Evolutionary conservation across 2,797 vertebrate genomes (phyloP).

Genomic region (Chaenodraco wilsoni): DNA sequence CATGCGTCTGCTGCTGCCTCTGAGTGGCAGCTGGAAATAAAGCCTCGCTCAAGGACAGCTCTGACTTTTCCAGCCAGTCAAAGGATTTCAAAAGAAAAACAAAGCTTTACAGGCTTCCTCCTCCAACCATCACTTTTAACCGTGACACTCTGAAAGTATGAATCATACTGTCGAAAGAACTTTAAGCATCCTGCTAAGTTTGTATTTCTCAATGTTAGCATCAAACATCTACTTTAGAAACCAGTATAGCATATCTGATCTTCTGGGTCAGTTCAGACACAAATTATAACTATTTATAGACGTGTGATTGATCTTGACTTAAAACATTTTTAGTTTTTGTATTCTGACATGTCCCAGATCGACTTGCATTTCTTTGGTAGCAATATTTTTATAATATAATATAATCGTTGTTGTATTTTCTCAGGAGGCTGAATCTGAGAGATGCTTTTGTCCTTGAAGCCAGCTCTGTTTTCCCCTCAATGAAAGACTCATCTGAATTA

Average conservation of each 20-base stretch:
- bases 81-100: constrained; percentile 30
- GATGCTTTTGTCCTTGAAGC: constrained; percentile 58
- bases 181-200: background rate
- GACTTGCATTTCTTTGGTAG: constrained; percentile 9
- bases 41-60: constrained; percentile 38
- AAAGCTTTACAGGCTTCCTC: background rate
- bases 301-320: background rate
- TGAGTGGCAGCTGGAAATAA: constrained; percentile 40
- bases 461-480: constrained; percentile 39
- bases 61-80: constrained; percentile 18
- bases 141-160: background rate
- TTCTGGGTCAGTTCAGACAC: background rate
- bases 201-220: background rate
- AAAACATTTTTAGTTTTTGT: background rate
- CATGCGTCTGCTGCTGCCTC: constrained; percentile 14
- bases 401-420: constrained; percentile 37
- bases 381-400: constrained; percentile 15
- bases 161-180: background rate
- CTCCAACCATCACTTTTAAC: constrained; percentile 10
- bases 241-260: background rate
- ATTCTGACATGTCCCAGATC: constrained; percentile 12
- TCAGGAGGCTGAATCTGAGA: constrained; percentile 44
- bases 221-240: background rate
- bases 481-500: constrained; percentile 46
- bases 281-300: constrained; percentile 18